Conservation (phyloP, 2,797 vertebrate genomes). For the Halcyon leucocephala region DNA sequence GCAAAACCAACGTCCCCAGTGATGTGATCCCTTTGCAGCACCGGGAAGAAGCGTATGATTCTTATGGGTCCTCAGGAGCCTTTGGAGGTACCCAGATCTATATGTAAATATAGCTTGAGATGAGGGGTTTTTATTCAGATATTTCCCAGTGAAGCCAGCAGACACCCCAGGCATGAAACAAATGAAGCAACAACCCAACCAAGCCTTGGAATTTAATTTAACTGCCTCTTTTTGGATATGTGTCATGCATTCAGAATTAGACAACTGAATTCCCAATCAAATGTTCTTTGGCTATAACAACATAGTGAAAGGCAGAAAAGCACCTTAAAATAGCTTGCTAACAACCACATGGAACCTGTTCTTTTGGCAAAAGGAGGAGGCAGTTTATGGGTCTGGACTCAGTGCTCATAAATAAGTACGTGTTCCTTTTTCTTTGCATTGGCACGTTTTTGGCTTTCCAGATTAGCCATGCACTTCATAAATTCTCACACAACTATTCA, state of each 20-base stretch:
- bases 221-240: neutral
- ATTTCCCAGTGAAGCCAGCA: neutral
- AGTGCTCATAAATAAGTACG: neutral
- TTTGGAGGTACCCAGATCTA: neutral
- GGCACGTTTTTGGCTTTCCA: neutral
- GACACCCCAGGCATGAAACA: neutral
- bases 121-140: neutral
- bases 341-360: neutral
- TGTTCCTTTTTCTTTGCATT: neutral
- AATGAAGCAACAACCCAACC: neutral
- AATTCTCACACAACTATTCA: neutral
- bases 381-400: constrained; percentile 22
- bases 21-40: neutral
- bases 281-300: neutral
- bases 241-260: neutral
- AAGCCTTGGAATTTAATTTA: constrained; percentile 1
- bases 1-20: neutral
- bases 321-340: neutral
- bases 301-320: neutral
- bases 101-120: neutral
- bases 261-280: constrained; percentile 7
- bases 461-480: neutral
- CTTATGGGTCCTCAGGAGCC: neutral
- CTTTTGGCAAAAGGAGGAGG: constrained; percentile 17
- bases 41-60: neutral